Conservation (phyloP, 2,797 vertebrate species). For the Siniperca obscura region DNA sequence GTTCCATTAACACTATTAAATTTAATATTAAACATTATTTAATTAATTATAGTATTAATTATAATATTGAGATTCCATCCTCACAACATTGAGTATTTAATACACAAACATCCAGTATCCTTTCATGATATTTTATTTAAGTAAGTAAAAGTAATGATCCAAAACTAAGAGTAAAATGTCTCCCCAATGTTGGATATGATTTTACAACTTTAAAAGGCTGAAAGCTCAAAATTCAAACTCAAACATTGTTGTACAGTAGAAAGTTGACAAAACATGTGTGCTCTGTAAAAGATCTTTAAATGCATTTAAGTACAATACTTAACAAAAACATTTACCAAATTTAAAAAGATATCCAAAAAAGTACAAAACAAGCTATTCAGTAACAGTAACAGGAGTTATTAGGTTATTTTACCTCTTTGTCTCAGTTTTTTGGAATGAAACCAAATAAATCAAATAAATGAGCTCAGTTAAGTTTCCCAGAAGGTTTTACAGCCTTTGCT, state of each 20-base stretch:
- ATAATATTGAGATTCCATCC: neutral
- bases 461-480: neutral
- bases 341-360: neutral
- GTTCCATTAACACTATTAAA: neutral
- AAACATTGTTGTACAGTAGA: too few relatives aligned
- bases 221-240: neutral
- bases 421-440: slow-evolving; percentile 11
- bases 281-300: neutral
- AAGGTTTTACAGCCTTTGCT: neutral
- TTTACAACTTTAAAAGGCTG: neutral
- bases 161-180: neutral
- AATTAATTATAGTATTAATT: too few relatives aligned
- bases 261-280: neutral
- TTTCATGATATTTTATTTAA: neutral
- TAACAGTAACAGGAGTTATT: neutral
- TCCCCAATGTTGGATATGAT: neutral
- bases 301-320: neutral
- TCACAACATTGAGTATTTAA: neutral
- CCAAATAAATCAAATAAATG: slow-evolving; percentile 27
- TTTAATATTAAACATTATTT: neutral
- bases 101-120: neutral
- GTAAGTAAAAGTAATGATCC: neutral
- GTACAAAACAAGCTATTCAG: neutral
- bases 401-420: neutral
- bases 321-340: neutral